Evolutionary conservation across 2,888 invertebrate genomes (phyloP), one percentile per base, ranked within the genome.

Genomic region (Creontiades dilutus): DNA sequence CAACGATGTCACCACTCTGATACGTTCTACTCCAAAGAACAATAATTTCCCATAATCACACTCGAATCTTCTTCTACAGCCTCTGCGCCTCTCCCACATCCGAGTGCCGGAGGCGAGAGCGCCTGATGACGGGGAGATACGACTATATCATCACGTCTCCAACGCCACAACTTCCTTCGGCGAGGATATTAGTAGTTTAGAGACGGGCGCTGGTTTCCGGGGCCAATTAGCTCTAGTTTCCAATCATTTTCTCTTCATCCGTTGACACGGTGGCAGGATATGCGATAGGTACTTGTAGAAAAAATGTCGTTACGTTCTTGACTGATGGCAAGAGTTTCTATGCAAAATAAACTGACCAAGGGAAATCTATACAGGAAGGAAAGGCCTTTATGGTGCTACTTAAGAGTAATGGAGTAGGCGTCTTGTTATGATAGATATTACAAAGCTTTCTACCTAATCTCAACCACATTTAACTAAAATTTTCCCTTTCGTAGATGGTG

Each of bases 151-250:
- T 57, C 57, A 57, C 57, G 57, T 57, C n/a, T n/a, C 7, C n/a
- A 57, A 57, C 57, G 57, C 5, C 57, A 57, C 14, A 57, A 57
- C 16, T 57, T 57, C 57, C 19, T n/a, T 57, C 57, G 14, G 14
- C n/a, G 57, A n/a, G 57, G 57, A 57, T 57, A 57, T n/a, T 57
- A 16, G 57, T 7, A 57, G 57, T 57, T 57, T 57, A 16, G 57
- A 57, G 57, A 57, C 57, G 57, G 57, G 57, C 57, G 57, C 57
- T 57, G 57, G 57, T 57, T 57, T 57, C 57, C 57, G 57, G 57
- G n/a, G 57, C n/a, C 16, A 57, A 57, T 57, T 57, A 57, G n/a
- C 57, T n/a, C 16, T 57, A 57, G 57, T 57, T 57, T n/a, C n/a
- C 57, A 57, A 57, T 57, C 57, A 57, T 5, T n/a, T 14, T 7